Evolutionary conservation across 2,888 invertebrate genomes (phyloP), one percentile per base, ranked within the genome.

Genomic region (Heteromyza rotundicornis): DNA sequence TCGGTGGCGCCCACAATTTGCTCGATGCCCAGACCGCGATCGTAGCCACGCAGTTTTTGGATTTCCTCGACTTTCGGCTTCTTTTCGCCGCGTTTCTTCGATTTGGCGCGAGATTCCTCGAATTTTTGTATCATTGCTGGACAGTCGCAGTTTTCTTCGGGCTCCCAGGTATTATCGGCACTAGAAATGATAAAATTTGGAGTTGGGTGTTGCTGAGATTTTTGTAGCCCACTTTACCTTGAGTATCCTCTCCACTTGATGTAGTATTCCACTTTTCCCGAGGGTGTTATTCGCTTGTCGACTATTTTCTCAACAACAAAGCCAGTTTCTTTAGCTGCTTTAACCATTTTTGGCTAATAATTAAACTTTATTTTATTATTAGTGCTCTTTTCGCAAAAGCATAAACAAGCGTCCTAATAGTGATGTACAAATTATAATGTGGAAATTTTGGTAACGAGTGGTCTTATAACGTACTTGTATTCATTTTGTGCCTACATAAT

Each of bases 81-180:
- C 82, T 80, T 82, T 56, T 82, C 81, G 2, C 80, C 74, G 2
- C 82, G 78, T 85, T 85, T 88, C 87, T 76, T 81, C 0, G 79
- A 78, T 44, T 82, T 82, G 10, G 79, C 80, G 1, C 91, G 87
- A 0, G 90, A 90, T 14, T 90, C 90, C 80, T 96, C 95, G 82
- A 92, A 96, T 1, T 92, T 90, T 66, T 90, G 88, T 69, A 95
- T 94, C 20, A 95, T 84, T 66, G 92, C 92, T 1, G 95, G 95
- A 80, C 96, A 96, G 72, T 96, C 95, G 2, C 96, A 86, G 76
- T 95, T 95, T 71, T 94, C 94, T 76, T 94, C 94, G 0, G 97
- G 97, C 75, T 97, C 97, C 97, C 97, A 97, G 0, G 97, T 96
- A 75, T 97, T 97, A 70, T 97, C 96, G 7, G 90, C 90, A 77